Conservation (phyloP, 53 echinoderm and acorn worm genomes). For the Paelopatides confundens region DNA sequence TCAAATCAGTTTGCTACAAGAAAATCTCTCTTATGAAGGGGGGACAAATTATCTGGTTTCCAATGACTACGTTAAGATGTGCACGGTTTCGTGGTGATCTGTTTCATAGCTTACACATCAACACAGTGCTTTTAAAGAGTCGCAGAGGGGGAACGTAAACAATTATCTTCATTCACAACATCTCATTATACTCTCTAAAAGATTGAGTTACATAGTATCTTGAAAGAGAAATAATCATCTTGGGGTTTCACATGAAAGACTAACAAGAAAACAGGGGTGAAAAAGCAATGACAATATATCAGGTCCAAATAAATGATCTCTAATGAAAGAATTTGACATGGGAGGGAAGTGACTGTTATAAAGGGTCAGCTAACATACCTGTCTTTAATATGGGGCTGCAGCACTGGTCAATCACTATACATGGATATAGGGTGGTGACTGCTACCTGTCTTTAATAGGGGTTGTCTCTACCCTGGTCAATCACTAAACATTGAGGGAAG, state of each 20-base stretch:
- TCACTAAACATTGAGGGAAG: too few relatives aligned
- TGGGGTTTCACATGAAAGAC: neutral
- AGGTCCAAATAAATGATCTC: too few relatives aligned
- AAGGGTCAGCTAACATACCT: too few relatives aligned
- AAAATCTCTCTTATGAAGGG: neutral
- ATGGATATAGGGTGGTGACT: too few relatives aligned
- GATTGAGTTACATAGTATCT: neutral
- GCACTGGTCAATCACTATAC: too few relatives aligned
- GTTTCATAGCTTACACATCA: neutral
- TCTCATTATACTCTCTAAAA: neutral
- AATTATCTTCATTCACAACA: neutral
- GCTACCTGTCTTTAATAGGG: too few relatives aligned
- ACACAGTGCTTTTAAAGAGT: neutral
- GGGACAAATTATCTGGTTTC: neutral
- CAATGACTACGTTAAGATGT: neutral
- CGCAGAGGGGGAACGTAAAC: neutral
- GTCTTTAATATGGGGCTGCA: too few relatives aligned
- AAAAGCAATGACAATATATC: too few relatives aligned
- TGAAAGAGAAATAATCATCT: neutral
- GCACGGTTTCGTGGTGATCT: neutral
- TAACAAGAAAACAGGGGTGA: neutral
- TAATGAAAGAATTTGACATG: too few relatives aligned
- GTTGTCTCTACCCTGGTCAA: too few relatives aligned
- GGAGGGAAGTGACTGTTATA: too few relatives aligned
- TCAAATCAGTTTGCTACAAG: neutral